Evolutionary conservation across 1,140 invertebrate species (phyloP).

Genomic region (Dreissena polymorpha): DNA sequence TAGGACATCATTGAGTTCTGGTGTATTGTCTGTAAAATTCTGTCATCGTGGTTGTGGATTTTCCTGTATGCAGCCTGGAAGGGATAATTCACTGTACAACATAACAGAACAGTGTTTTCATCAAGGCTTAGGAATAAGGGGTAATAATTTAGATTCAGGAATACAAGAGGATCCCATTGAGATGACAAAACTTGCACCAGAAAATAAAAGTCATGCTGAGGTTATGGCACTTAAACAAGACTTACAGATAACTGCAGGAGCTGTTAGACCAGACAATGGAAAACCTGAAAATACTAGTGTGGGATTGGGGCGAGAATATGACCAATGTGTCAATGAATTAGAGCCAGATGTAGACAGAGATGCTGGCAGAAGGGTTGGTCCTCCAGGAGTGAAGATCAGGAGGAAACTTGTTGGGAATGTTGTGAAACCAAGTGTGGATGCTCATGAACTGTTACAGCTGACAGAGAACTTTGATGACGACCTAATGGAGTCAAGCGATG

Average conservation of each 20-base stretch:
- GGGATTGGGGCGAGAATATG: no score
- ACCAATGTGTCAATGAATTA: not conserved
- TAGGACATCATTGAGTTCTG: not conserved
- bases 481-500: no score
- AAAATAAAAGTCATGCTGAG: no score
- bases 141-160: no score
- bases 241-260: no score
- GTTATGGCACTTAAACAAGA: no score
- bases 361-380: not conserved
- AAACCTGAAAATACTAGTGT: no score
- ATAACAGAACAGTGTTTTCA: slow-evolving; percentile 2
- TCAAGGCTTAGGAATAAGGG: not conserved
- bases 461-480: no score
- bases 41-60: slow-evolving; percentile 46
- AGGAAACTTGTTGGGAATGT: slow-evolving; percentile 2
- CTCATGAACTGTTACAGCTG: no score
- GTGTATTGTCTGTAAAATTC: slow-evolving; percentile 16
- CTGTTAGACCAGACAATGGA: no score
- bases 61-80: slow-evolving; percentile 42
- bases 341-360: not conserved
- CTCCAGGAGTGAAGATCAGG: not conserved
- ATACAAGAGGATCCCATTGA: no score
- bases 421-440: not conserved
- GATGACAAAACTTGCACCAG: no score
- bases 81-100: slow-evolving; percentile 42